Evolutionary conservation across 2,888 invertebrate genomes (phyloP), one percentile per base, ranked within the genome.

Genomic region (Serrognathus titanus): DNA sequence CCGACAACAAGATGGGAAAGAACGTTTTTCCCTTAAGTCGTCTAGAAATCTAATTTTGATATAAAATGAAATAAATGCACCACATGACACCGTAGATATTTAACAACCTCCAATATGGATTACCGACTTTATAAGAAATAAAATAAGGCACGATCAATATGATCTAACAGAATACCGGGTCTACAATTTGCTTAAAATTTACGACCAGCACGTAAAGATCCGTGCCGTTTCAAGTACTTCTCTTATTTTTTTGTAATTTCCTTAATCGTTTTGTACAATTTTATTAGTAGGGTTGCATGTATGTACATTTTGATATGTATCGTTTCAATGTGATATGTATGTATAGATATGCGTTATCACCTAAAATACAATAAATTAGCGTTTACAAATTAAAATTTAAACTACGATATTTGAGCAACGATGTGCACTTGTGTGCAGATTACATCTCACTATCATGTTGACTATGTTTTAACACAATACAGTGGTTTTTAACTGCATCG

Each of bases 21-120:
- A 6, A 31, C 24, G 24, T 7, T 31, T 31, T 31, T 31, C 24
- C 24, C 24, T 31, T 31, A 31, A 31, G 6, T 31, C 24, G 24
- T 7, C 2, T 16, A 31, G 24, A 6, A 31, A 31, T 31, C 24
- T 5, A 31, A 6, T 31, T 31, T 31, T 31, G 24, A 6, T 31
- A 31, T 6, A 5, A 31, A 31, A 31, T 31, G 1, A 31, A 31
- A 31, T 31, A 31, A 31, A 31, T 31, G 24, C 24, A 31, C 24
- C 24, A 31, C 24, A 31, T 4, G 24, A 6, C 24, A 31, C 24
- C 7, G 24, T 31, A 31, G 24, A 31, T 31, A 31, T 31, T 31
- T 51, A 78, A 79, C 78, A 78, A 79, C 77, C 78, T 82, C 81
- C 82, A 82, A 81, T 81, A 77, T 82, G 82, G 81, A 81, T 79